A percentile compares a stretch with the other conserved stretches of the same genome.
Evolutionary conservation across 2,888 invertebrate species (phyloP).

Genomic region (Capitulum mitella): DNA sequence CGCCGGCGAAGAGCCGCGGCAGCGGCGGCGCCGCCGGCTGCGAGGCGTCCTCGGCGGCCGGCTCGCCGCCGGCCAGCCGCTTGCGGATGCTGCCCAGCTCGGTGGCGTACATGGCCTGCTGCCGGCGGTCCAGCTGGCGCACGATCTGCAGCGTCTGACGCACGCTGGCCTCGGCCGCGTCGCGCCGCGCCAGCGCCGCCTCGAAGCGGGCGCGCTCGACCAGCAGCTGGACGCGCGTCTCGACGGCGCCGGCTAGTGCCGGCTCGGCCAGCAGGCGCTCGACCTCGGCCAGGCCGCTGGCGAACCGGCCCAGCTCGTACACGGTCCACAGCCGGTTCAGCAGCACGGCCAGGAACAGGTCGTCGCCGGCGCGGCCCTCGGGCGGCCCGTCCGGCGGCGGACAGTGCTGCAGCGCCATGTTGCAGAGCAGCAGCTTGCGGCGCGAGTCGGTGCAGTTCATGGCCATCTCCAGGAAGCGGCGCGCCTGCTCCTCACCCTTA

Average conservation of each 20-base stretch:
- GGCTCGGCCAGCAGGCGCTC: constrained; percentile 12
- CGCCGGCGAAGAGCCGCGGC: constrained; percentile 13
- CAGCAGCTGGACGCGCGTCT: constrained; percentile 20
- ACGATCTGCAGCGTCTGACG: constrained; percentile 6
- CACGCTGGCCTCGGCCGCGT: constrained; percentile 1
- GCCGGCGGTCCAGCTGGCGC: constrained; percentile 18
- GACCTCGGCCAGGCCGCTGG: neutral
- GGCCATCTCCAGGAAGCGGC: constrained; percentile 4
- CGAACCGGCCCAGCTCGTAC: neutral
- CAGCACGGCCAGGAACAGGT: neutral
- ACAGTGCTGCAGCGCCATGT: constrained; percentile 20
- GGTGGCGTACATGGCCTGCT: constrained; percentile 19
- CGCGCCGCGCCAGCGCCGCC: constrained; percentile 18
- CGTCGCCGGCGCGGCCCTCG: neutral
- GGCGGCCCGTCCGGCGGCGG: neutral
- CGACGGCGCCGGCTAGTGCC: neutral
- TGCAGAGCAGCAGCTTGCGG: constrained; percentile 14
- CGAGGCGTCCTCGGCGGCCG: neutral
- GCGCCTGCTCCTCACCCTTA: neutral
- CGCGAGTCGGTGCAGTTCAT: constrained; percentile 9
- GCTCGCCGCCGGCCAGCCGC: constrained; percentile 4
- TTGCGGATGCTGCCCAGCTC: constrained; percentile 6
- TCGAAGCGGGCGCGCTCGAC: constrained; percentile 12
- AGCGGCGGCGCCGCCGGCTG: neutral
- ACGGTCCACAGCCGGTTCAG: constrained; percentile 1